Evolutionary conservation across 2,888 invertebrate species (phyloP), one percentile per base, ranked within the genome.

Genomic region (Pasiphila rectangulata): DNA sequence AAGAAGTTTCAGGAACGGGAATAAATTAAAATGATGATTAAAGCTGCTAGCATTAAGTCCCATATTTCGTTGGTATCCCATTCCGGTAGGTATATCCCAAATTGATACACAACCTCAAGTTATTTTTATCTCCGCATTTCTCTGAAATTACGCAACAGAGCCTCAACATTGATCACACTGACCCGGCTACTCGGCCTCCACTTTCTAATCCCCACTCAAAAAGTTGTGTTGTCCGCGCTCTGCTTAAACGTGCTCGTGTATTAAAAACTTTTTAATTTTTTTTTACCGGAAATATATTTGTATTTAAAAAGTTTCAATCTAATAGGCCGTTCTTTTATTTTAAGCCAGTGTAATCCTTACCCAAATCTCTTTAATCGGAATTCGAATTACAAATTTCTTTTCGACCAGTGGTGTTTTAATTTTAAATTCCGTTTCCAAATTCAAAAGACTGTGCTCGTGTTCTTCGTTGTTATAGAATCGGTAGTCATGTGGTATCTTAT

Each of bases 131-230:
- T 12, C 25, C 15, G 10, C 32, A 23, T 36, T 15, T 13, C 27
- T 29, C 17, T 27, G 2, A 13, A 32, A 4, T 29, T 16, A 35
- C 17, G 35, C 23, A 46, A 37, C 6, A 6, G 9, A 19, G 4
- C 25, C 13, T 29, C 19, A 19, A 6, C 38, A 44, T 32, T 34
- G 34, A 35, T 23, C 29, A 10, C 30, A 6, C 41, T 41, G 54
- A 50, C 60, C 56, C 56, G 49, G 50, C 63, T 63, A 60, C 72
- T 70, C 75, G 69, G 69, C 34, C 19, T 63, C 64, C 7, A 72
- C 77, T 75, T 75, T 79, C 81, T 77, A 76, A 75, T 67, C 57
- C 69, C 78, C 78, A 74, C 54, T 46, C 34, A 32, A n/a, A 42
- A 15, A 21, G 2, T 24, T 9, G 1, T 36, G 23, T 36, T 20